Conservation (phyloP, 2,797 vertebrate species). For the Chrysolophus pictus region DNA sequence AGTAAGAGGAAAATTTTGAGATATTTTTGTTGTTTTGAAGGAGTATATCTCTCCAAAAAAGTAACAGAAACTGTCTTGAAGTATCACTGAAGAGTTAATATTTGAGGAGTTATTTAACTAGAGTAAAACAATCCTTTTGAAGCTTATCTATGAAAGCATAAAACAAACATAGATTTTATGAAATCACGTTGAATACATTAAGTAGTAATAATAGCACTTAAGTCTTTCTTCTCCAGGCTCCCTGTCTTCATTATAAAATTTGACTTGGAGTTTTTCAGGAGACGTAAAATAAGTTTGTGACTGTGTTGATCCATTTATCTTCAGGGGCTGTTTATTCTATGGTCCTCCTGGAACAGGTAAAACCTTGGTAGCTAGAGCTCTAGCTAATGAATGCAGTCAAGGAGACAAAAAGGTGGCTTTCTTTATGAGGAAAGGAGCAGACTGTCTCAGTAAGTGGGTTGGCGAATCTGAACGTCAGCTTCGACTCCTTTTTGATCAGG, state of each 20-base stretch:
- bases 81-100: not conserved
- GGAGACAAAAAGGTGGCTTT: conserved; percentile 97
- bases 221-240: conserved; percentile 66
- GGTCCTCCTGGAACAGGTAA: conserved; percentile 98
- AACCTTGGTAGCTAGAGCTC: conserved; percentile 96
- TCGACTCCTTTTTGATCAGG: conserved; percentile 98
- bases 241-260: conserved; percentile 64
- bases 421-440: conserved; percentile 99
- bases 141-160: not conserved
- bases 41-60: not conserved
- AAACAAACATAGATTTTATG: not conserved
- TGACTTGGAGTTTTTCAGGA: conserved; percentile 69
- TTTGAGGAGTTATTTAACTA: not conserved
- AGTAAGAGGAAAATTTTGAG: not conserved
- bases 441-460: conserved; percentile 99
- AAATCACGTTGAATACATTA: not conserved
- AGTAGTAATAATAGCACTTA: not conserved
- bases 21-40: not conserved
- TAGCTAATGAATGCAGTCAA: conserved; percentile 98
- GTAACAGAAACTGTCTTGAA: not conserved
- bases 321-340: conserved; percentile 98
- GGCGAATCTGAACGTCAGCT: conserved; percentile 98
- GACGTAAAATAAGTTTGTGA: conserved; percentile 74
- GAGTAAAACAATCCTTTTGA: not conserved
- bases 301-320: conserved; percentile 72